phyloP scores from a whole-genome alignment of 2,113 vertebrate genomes.

The Chlorodrepanis virens region DNA sequence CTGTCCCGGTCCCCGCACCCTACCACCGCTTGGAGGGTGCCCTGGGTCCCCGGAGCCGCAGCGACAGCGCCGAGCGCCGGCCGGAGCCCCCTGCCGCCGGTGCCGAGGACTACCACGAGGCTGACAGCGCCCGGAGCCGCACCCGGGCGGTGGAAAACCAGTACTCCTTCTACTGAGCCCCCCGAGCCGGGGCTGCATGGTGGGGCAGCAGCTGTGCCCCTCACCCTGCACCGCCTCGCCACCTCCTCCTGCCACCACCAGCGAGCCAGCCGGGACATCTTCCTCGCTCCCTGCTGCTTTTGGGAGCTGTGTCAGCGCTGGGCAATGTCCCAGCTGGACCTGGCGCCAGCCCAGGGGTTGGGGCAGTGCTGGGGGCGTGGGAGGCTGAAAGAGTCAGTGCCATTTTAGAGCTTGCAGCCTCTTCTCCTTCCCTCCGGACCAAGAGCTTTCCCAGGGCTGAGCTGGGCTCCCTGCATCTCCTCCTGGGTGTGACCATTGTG shows the following conservation, averaged over 20 bases:
- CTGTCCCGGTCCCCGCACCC: conserved; percentile 20
- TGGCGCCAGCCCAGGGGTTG: rapidly evolving
- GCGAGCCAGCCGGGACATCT: neutral
- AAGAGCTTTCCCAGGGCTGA: neutral
- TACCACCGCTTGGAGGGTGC: conserved; percentile 68
- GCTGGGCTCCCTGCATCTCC: neutral
- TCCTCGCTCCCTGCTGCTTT: neutral
- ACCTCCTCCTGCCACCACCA: neutral
- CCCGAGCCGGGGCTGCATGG: neutral
- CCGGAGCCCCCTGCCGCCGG: conserved; percentile 76
- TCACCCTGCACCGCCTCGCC: neutral
- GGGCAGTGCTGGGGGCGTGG: neutral
- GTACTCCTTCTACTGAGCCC: conserved; percentile 93
- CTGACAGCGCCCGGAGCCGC: conserved; percentile 80
- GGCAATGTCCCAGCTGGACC: neutral
- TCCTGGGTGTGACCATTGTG: neutral
- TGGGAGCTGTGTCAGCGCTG: neutral
- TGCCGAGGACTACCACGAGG: conserved; percentile 85
- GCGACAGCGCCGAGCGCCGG: conserved; percentile 86
- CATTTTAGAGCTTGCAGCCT: conserved; percentile 42
- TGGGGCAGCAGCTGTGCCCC: neutral
- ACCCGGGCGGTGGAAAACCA: conserved; percentile 94
- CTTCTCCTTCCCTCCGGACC: neutral
- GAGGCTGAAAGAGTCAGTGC: conserved; percentile 57
- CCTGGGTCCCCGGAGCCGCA: conserved; percentile 76